Evolutionary conservation across 2,888 invertebrate species (phyloP).

Genomic region (Drosophila anomalata): DNA sequence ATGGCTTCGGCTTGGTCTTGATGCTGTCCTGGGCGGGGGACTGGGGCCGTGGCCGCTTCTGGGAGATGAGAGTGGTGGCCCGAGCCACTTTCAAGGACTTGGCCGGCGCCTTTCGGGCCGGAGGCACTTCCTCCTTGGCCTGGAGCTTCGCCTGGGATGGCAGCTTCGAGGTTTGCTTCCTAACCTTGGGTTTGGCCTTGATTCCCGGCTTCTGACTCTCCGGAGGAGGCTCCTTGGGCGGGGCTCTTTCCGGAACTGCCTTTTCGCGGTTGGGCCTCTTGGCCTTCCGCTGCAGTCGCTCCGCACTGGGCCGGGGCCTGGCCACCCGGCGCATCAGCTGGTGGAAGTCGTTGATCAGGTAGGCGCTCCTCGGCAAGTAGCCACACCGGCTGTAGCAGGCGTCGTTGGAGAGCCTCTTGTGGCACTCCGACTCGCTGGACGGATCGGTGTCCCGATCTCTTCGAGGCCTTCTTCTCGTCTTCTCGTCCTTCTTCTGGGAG

Average conservation of each 20-base stretch:
- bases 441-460: background rate
- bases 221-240: too few relatives aligned
- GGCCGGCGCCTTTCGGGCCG: background rate
- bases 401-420: background rate
- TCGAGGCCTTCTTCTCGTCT: background rate
- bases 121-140: background rate
- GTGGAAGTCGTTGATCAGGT: conserved; percentile 39
- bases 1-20: background rate
- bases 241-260: background rate
- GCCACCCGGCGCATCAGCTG: conserved; percentile 55
- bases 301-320: conserved; percentile 18
- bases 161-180: background rate
- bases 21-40: background rate
- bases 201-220: background rate
- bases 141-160: background rate
- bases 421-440: background rate
- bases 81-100: background rate
- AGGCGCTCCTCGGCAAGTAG: background rate
- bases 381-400: background rate
- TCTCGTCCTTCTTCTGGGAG: background rate
- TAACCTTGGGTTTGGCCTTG: background rate
- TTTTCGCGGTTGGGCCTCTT: background rate
- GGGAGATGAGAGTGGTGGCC: background rate
- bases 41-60: background rate
- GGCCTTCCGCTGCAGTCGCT: background rate